Evolutionary conservation across 2,797 vertebrate genomes (phyloP), one percentile per base, ranked within the genome.

Genomic region (Epinephelus coioides): DNA sequence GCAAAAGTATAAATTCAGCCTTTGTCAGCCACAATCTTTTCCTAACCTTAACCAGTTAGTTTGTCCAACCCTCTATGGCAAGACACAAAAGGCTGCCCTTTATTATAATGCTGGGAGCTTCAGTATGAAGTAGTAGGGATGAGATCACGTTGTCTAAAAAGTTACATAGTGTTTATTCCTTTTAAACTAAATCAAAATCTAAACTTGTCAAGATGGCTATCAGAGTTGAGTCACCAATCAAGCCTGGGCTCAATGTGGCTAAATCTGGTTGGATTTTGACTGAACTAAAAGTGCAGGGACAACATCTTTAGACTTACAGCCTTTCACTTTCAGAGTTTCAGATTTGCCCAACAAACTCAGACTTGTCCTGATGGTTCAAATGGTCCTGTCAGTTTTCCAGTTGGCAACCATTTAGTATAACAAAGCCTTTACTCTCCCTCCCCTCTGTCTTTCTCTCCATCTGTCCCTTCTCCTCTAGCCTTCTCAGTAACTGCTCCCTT

Each of bases 361-460:
- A 27, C n/a, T 61, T 13, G 14, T 50, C 34, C 10, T 43, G 57
- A 21, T 74, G 55, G 69, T 74, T 86, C 25, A 85, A 87, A 85
- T 73, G 27, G 44, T 59, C 47, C 61, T 67, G 69, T 79, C 69
- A 71, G 60, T 77, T 85, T 79, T 76, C 60, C 73, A 83, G 27
- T 70, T 85, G 76, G 80, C 61, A 78, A 12, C 57, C 44, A 65
- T 84, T 87, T 81, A 55, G 47, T 57, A 27, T 50, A 72, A 73
- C 81, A 82, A 79, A 80, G 60, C 49, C 59, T 74, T 70, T 62
- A 34, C 50, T 53, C 27, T 78, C 13, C 51, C 38, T 54, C n/a
- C 40, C 7, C 43, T 86, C 69, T 63, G 50, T 72, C 54, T 60
- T 44, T 64, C 43, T 8, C 56, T 55, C 74, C 69, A 85, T 85